Evolutionary conservation across 2,888 invertebrate genomes (phyloP).

Genomic region (Tetramorium bicarinatum): DNA sequence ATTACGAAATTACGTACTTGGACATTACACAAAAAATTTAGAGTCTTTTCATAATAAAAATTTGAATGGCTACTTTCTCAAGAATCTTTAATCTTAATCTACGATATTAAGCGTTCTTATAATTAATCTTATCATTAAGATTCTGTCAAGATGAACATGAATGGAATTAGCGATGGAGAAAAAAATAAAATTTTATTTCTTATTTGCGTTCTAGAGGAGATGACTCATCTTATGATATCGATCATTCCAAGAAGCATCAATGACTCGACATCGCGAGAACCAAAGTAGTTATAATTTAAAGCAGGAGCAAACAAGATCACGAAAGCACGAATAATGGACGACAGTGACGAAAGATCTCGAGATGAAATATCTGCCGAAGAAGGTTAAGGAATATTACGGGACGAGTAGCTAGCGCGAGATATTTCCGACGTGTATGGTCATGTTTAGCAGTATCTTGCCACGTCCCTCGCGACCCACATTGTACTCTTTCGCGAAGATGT

Average conservation of each 20-base stretch:
- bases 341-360: conserved; percentile 59
- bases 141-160: not conserved
- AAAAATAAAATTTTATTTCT: not conserved
- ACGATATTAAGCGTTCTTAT: not conserved
- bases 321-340: conserved; percentile 56
- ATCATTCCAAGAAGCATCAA: conserved; percentile 15
- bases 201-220: not conserved
- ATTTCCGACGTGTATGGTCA: conserved; percentile 80
- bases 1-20: not conserved
- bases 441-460: conserved; percentile 76
- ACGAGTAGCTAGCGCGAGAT: conserved; percentile 65
- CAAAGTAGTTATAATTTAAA: conserved; percentile 37
- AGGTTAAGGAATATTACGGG: conserved; percentile 64
- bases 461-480: conserved; percentile 53
- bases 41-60: not conserved
- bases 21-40: not conserved
- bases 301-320: conserved; percentile 50
- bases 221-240: conserved; percentile 11
- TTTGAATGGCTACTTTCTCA: not conserved
- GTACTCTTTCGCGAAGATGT: conserved; percentile 47
- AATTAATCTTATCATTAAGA: not conserved
- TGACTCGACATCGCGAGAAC: conserved; percentile 22
- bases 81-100: not conserved
- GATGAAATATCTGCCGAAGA: conserved; percentile 54
- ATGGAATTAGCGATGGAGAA: not conserved